Conservation (phyloP, 2,888 invertebrate genomes). For the Colletes collaris region DNA sequence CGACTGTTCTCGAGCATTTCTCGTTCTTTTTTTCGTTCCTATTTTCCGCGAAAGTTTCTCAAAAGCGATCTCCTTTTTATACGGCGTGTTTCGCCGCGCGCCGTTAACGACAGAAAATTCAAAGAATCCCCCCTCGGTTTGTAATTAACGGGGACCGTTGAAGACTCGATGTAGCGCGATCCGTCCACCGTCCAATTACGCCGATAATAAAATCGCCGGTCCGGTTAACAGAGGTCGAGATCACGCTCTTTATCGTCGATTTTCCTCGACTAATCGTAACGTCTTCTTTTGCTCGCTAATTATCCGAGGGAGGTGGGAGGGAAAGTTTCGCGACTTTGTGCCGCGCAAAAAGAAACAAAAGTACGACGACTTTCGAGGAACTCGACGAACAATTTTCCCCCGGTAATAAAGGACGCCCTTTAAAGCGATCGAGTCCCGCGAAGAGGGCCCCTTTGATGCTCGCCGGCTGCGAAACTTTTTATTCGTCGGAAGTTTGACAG, state of each 20-base stretch:
- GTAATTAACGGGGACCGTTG: constrained; percentile 12
- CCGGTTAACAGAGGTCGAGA: constrained; percentile 20
- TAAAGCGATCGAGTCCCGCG: constrained; percentile 47
- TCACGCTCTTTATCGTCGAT: not conserved
- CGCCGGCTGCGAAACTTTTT: constrained; percentile 31
- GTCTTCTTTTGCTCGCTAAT: constrained; percentile 20
- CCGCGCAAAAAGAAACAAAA: constrained; percentile 8
- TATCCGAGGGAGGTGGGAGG: not conserved
- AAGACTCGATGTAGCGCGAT: constrained; percentile 8
- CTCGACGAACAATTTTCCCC: constrained; percentile 37
- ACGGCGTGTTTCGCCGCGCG: not conserved
- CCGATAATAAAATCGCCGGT: constrained; percentile 20
- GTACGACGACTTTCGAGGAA: constrained; percentile 34
- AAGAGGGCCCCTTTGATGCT: constrained; percentile 44
- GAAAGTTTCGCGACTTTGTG: not conserved
- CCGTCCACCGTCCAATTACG: constrained; percentile 18
- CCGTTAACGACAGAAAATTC: constrained; percentile 1
- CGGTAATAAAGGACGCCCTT: constrained; percentile 40
- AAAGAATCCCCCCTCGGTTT: not conserved
- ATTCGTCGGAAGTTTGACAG: constrained; percentile 51
- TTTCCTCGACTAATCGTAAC: not conserved
- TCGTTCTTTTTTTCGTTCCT: not conserved
- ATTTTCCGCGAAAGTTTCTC: not conserved
- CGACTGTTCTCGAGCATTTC: not conserved
- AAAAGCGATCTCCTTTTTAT: not conserved